Base-by-base conservation (phyloP, 2,888 invertebrate species). In the Ormyrus nitidulus region DNA sequence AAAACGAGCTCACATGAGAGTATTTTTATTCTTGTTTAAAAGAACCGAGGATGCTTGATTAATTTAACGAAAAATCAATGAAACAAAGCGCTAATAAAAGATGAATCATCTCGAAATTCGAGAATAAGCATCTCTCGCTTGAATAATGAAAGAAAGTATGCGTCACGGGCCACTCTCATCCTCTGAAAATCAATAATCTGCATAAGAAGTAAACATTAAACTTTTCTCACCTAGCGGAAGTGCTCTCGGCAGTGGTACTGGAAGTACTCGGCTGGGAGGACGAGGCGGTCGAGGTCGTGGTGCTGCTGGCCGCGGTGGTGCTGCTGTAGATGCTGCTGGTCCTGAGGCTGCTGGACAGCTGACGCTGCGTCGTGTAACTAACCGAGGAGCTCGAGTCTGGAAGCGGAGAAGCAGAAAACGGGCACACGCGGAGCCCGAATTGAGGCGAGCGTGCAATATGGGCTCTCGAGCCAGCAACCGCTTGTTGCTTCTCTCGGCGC, bases 341-440 rank as follows among this genome's bases (percentile, higher is more conserved):
- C 46, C 46, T 51, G 54, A 11, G 7, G 69, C 76, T 73, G 49
- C 56, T 68, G 44, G 89, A 85, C 80, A 86, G 85, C 81, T 86
- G 86, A 51, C 86, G 85, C 81, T 86, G 87, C 51, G 89, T 90
- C 81, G 90, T 89, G 83, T 86, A 89, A 77, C 88, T 87, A 83
- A 86, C 86, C 82, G 89, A 88, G n/a, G 77, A 81, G 84, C 89
- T 90, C 83, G 88, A 87, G 84, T 89, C 90, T 89, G 82, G 54
- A 82, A 70, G 70, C 19, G 19, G 2, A 19, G 19, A 19, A 1
- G 19, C 19, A 19, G 19, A 19, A 19, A 19, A 19, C 1, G 19
- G 19, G 19, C 19, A 19, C 19, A 19, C 19, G 19, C 19, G 19
- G 19, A 19, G 19, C 19, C 19, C 19, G 19, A 19, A 19, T 19